phyloP scores from a whole-genome alignment of 2,797 vertebrate species.

The Neomorphus geoffroyi region DNA sequence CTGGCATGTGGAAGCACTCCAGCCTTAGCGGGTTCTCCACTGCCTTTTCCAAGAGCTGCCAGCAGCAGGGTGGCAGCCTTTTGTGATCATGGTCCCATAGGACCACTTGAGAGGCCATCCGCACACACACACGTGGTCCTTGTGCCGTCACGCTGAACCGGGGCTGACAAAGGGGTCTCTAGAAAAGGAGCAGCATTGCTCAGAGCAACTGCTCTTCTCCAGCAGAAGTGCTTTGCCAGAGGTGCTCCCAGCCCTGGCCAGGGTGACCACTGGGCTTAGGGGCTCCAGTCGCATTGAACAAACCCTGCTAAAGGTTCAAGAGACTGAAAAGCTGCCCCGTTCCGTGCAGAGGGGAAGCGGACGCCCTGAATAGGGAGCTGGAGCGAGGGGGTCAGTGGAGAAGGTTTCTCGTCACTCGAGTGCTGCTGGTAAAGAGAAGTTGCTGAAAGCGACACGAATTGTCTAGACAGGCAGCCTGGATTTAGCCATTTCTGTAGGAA shows the following conservation, averaged over 20 bases:
- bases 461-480: no score
- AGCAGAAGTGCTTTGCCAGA: rapidly evolving
- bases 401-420: rapidly evolving
- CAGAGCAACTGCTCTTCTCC: neutral
- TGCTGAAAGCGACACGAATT: no score
- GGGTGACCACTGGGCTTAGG: rapidly evolving
- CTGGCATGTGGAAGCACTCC: rapidly evolving
- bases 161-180: rapidly evolving
- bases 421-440: no score
- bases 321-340: rapidly evolving
- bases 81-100: rapidly evolving
- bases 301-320: rapidly evolving
- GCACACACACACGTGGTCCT: rapidly evolving
- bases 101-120: neutral
- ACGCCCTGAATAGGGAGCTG: rapidly evolving
- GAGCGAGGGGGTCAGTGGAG: rapidly evolving
- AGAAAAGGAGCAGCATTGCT: neutral
- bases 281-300: neutral
- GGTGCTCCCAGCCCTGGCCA: rapidly evolving
- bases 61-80: neutral
- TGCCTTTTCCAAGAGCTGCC: rapidly evolving
- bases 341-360: neutral
- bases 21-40: rapidly evolving
- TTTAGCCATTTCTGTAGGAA: no score
- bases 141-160: rapidly evolving